Conservation (phyloP, 2,888 invertebrate genomes). For the Spodoptera exigua region DNA sequence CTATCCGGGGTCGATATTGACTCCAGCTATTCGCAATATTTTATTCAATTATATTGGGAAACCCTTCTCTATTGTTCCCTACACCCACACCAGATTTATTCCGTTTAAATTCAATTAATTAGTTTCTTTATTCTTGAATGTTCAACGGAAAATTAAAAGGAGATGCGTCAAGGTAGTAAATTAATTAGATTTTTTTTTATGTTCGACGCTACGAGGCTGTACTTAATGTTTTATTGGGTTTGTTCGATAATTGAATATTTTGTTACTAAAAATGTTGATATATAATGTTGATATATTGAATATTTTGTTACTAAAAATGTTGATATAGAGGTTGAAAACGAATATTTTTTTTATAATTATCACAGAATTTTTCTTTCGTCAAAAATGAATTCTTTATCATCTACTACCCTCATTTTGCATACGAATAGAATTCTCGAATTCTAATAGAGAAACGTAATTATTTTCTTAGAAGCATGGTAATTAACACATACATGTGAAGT, state of each 20-base stretch:
- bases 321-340: too few species aligned
- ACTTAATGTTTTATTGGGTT: too few species aligned
- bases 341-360: too few species aligned
- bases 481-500: conserved; percentile 34
- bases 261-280: too few species aligned
- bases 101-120: conserved; percentile 45
- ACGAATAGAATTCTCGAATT: conserved; percentile 1
- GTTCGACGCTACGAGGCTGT: background rate
- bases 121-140: conserved; percentile 17
- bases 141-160: background rate
- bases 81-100: conserved; percentile 36
- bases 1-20: conserved; percentile 59
- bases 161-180: conserved; percentile 13
- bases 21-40: conserved; percentile 72
- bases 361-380: too few species aligned
- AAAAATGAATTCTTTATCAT: conserved; percentile 1
- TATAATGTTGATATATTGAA: too few species aligned
- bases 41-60: conserved; percentile 84
- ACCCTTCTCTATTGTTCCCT: conserved; percentile 63
- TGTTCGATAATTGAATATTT: too few species aligned
- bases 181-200: conserved; percentile 9
- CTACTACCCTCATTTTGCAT: conserved; percentile 6
- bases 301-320: too few species aligned
- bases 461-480: conserved; percentile 22
- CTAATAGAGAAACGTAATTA: background rate